A percentile compares a stretch with the other conserved stretches of the same genome.
Conservation (phyloP, 2,888 invertebrate species). For the Sialis fuliginosa region DNA sequence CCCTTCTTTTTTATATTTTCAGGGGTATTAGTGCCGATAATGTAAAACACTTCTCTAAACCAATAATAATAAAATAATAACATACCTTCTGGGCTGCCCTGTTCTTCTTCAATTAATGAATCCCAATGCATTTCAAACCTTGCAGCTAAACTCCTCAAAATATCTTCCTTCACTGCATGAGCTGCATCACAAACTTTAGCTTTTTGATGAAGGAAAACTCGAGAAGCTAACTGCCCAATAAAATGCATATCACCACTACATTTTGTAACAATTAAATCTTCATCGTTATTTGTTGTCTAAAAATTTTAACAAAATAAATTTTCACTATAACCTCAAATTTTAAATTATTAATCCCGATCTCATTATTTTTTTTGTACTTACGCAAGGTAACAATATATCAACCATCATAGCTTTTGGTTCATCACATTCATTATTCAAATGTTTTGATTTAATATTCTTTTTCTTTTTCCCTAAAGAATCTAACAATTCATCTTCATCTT, state of each 20-base stretch:
- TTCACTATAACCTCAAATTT: slow-evolving; percentile 1
- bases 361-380: slow-evolving; percentile 25
- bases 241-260: slow-evolving; percentile 52
- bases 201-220: slow-evolving; percentile 64
- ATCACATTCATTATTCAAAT: slow-evolving; percentile 26
- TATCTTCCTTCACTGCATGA: slow-evolving; percentile 61
- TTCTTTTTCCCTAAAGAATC: slow-evolving; percentile 45
- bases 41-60: not conserved
- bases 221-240: slow-evolving; percentile 51
- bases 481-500: slow-evolving; percentile 40
- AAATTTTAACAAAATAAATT: not conserved
- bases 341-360: slow-evolving; percentile 6
- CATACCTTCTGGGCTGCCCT: slow-evolving; percentile 47
- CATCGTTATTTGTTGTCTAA: not conserved
- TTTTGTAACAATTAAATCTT: slow-evolving; percentile 24
- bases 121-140: slow-evolving; percentile 86
- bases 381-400: slow-evolving; percentile 51
- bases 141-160: slow-evolving; percentile 67
- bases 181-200: slow-evolving; percentile 56
- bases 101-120: slow-evolving; percentile 71
- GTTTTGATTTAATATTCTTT: slow-evolving; percentile 27
- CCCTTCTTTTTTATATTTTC: too few relatives aligned
- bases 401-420: slow-evolving; percentile 37
- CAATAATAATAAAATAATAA: not conserved
- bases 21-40: not conserved